Conservation (phyloP, 2,113 vertebrate genomes). For the Pseudopodoces humilis region DNA sequence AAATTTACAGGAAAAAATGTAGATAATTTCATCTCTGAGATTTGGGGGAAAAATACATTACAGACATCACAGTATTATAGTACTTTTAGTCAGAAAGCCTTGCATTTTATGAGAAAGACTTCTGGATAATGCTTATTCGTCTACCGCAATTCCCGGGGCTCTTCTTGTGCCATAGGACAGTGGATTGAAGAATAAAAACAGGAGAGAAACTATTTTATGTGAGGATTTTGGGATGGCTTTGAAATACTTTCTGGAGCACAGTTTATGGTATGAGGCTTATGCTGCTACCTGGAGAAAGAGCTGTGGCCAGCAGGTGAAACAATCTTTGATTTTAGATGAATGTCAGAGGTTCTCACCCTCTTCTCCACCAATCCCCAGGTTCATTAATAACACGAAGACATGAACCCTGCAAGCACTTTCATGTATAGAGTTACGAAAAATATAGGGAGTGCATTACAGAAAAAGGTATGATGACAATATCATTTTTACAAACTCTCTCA, state of each 20-base stretch:
- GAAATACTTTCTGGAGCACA: not conserved
- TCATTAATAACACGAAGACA: not conserved
- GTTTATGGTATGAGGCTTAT: not conserved
- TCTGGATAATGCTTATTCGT: not conserved
- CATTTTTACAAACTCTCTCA: not conserved
- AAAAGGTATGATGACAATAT: not conserved
- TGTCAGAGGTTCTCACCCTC: not conserved
- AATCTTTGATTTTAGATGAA: not conserved
- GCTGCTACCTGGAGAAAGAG: not conserved
- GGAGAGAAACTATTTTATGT: constrained; percentile 8
- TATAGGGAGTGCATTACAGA: not conserved
- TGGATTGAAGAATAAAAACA: not conserved
- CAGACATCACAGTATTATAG: not conserved
- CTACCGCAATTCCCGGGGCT: not conserved
- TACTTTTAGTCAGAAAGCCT: not conserved
- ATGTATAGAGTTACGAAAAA: not conserved
- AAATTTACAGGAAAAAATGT: not conserved
- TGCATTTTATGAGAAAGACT: not conserved
- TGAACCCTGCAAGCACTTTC: not conserved
- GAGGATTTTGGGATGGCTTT: not conserved
- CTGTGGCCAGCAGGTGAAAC: not conserved
- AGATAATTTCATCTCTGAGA: not conserved
- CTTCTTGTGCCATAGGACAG: not conserved
- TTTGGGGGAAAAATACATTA: not conserved
- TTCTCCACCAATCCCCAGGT: not conserved